These are phyloP conservation scores for Bombus confusus DNA, from an alignment of 1,140 invertebrate species.

Conservation along the genomic window DNA sequence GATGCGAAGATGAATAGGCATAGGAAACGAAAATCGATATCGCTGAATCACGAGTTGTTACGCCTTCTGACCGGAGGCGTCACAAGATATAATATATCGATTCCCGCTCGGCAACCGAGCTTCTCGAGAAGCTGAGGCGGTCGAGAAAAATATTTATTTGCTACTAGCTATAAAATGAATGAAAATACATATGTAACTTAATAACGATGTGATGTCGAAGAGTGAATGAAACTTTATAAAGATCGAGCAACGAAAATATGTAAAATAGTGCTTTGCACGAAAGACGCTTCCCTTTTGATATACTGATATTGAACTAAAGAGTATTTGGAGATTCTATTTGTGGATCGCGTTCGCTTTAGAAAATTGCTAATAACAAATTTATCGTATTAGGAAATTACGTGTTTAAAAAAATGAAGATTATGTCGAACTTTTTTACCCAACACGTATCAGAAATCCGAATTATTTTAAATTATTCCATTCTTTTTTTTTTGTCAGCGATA, in stretches of 20 bases:
- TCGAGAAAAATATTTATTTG: conserved; percentile 35
- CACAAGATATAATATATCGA: conserved; percentile 1
- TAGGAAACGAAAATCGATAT: conserved; percentile 35
- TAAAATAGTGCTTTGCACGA: not conserved
- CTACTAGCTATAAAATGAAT: not conserved
- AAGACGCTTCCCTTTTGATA: not conserved
- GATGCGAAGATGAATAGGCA: not conserved
- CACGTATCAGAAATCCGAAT: not conserved
- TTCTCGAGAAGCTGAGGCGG: not conserved
- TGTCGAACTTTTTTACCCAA: no score
- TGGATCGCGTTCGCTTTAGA: not conserved
- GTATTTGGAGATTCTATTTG: no score
- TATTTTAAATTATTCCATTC: not conserved
- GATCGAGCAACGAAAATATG: not conserved
- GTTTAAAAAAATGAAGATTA: not conserved
- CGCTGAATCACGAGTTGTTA: not conserved
- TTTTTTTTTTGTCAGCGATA: not conserved
- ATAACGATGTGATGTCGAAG: not conserved
- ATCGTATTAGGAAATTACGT: not conserved
- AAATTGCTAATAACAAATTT: not conserved
- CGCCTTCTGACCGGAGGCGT: conserved; percentile 32
- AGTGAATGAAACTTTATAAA: not conserved
- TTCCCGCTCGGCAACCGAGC: not conserved
- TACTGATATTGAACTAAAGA: not conserved
- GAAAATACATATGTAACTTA: not conserved